Base-by-base conservation (phyloP, 2,113 vertebrate species). In the Syrrhaptes paradoxus region DNA sequence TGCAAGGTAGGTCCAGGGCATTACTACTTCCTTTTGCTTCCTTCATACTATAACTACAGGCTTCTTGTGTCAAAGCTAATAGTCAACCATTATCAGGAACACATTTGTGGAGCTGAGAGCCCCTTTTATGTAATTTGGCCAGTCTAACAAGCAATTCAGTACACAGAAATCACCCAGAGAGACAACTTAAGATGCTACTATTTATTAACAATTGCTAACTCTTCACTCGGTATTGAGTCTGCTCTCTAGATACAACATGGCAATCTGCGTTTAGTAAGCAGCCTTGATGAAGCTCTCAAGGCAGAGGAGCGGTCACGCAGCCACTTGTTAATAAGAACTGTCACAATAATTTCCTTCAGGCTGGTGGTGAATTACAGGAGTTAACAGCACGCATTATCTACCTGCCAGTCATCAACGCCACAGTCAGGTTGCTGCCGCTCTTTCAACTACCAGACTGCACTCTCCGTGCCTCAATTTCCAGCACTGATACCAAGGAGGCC, bases 111-210 rank as follows among this genome's bases (percentile, higher is more conserved):
- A 89, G 76, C 89, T 65, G 58, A 77, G 58, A 81, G 70, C 17
- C 52, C 70, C 41, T 95, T 96, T 96, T 84, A 89, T 78, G 54
- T 7, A 62, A 79, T 95, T 92, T 86, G 82, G 32, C 81, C 12
- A 7, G 48, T 76, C 80, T 57, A 95, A 86, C 48, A 76, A 90
- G 76, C 92, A 85, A 94, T 97, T 95, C 63, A 71, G 88, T 25
- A 67, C 93, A 89, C 83, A 93, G 34, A 97, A 95, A 66, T 55
- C 94, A 97, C 88, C 87, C 92, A 9, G 90, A 94, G 88, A 97
- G 94, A 78, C 16, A 52, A 68, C 84, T 96, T 62, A 94, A 94
- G 25, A 10, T 13, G 45, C 70, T 66, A 9, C 70, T 90, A 72
- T 96, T 96, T 96, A 94, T 97, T 94, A 97, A 67, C 85, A 77